Conservation (phyloP, 2,888 invertebrate species). For the Nephrotoma flavescens region DNA sequence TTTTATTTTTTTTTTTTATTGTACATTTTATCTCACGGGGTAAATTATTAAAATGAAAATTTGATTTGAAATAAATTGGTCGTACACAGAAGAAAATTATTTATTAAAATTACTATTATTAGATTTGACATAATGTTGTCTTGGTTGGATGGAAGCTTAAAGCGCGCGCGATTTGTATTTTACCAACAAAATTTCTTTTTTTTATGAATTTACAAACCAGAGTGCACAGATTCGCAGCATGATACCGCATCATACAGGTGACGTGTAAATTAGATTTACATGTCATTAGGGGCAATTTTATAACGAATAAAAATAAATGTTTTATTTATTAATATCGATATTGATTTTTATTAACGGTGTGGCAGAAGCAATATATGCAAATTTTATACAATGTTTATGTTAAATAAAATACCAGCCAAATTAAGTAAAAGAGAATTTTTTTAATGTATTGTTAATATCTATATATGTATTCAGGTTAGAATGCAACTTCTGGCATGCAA, state of each 20-base stretch:
- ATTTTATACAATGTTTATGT: not conserved
- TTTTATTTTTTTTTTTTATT: not conserved
- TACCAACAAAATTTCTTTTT: not conserved
- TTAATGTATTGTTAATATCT: not conserved
- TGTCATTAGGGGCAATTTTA: not conserved
- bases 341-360: not conserved
- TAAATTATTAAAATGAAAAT: not conserved
- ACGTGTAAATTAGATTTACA: not conserved
- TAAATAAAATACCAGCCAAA: not conserved
- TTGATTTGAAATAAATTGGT: not conserved
- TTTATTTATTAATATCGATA: not conserved
- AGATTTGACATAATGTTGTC: not conserved
- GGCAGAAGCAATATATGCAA: not conserved
- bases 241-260: not conserved
- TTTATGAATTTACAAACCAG: not conserved
- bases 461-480: not conserved
- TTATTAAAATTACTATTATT: not conserved
- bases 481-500: not conserved
- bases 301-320: not conserved
- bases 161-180: not conserved
- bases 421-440: not conserved
- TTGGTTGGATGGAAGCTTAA: not conserved
- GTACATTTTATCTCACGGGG: not conserved
- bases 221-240: not conserved
- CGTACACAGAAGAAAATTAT: not conserved